Base-by-base conservation (phyloP, 1,140 invertebrate species). In the Ceratosolen solmsi region DNA sequence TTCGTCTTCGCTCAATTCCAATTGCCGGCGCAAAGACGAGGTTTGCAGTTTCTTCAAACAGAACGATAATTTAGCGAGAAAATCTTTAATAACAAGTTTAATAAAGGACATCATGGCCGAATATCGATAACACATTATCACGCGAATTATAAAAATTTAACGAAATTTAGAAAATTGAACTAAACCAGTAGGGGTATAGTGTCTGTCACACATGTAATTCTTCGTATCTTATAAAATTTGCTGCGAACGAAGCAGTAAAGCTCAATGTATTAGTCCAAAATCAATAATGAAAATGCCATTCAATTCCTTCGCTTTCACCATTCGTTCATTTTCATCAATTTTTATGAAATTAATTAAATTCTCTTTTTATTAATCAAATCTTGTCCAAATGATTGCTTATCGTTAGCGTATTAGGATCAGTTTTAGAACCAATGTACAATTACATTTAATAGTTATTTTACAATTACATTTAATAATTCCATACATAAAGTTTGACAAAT, bases 281-380 rank as follows among this genome's bases (percentile, higher is more conserved):
- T 33, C 1, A 11, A 33, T 20, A 17, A 33, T 63, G 4, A 63
- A 33, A 63, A 36, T 33, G 7, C 30, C 30, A 33, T 63, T 33
- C 11, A 63, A 63, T 63, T 36, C 25, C 27, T 63, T 15, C 9
- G n/a, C n/a, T n/a, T n/a, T n/a, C n/a, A n/a, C n/a, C n/a, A n/a
- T n/a, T n/a, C n/a, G n/a, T n/a, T n/a, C n/a, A n/a, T n/a, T 54
- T 54, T 33, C 0, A 20, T 13, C 0, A 38, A 46, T 56, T 74
- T 56, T 36, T 27, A 56, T 56, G 56, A 33, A 74, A 27, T 74
- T 36, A 74, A 56, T 56, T 38, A 74, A 56, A n/a, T 38, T 5
- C 36, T 56, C 1, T 56, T 54, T 51, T 56, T 27, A 74, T 74
- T 74, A 74, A 56, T 74, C 49, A 74, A 74, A 20, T 56, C 33